Evolutionary conservation across 2,797 vertebrate species (phyloP).

Genomic region (Urophycis tenuis): DNA sequence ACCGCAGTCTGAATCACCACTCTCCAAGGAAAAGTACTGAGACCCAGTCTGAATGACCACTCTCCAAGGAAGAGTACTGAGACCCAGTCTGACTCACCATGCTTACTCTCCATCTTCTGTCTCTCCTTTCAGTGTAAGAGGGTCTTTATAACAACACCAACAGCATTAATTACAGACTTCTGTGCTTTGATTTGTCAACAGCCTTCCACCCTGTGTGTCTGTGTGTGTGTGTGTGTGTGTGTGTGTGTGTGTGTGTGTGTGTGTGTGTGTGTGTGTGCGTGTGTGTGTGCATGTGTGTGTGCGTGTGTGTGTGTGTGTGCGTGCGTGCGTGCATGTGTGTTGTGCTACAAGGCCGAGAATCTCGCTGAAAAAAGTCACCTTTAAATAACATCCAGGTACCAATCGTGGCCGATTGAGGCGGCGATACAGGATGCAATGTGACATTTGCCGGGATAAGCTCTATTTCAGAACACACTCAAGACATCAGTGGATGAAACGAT

Average conservation of each 20-base stretch:
- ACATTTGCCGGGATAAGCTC: slow-evolving; percentile 32
- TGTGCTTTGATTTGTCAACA: slow-evolving; percentile 52
- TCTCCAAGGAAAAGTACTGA: neutral
- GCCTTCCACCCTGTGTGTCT: slow-evolving; percentile 49
- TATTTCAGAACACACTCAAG: slow-evolving; percentile 10
- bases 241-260: slow-evolving; percentile 4
- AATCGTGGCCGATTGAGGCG: slow-evolving; percentile 19
- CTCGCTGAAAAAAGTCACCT: neutral
- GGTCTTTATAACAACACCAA: slow-evolving; percentile 56
- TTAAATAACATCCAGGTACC: neutral
- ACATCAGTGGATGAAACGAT: neutral
- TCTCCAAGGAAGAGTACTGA: neutral
- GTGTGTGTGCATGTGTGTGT: slow-evolving; percentile 11
- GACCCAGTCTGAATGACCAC: neutral
- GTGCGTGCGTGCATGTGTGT: no score
- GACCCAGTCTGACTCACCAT: neutral
- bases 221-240: slow-evolving; percentile 39
- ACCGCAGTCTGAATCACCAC: neutral
- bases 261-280: no score
- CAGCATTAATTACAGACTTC: slow-evolving; percentile 53
- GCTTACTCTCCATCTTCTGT: neutral
- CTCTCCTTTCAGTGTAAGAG: slow-evolving; percentile 29
- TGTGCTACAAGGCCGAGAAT: no score
- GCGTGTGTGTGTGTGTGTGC: slow-evolving; percentile 1
- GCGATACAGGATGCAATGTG: slow-evolving; percentile 26